Evolutionary conservation across 1,140 invertebrate genomes (phyloP).

Genomic region (Microplitis demolitor): DNA sequence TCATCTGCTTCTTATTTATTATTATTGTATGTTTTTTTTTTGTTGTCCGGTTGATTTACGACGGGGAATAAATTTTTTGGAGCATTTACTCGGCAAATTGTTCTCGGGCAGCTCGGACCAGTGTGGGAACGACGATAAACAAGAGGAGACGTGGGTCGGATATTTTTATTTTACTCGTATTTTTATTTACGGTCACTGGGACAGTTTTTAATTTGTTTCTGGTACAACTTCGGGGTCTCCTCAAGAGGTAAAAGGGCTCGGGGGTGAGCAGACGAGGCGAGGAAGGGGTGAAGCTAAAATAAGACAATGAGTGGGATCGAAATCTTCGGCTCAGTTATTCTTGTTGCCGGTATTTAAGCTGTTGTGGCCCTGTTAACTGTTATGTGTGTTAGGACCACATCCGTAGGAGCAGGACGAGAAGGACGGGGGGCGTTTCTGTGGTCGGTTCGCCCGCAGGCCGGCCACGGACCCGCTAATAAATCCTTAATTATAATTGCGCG

Average conservation of each 20-base stretch:
- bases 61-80: no score
- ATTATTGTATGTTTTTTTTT: no score
- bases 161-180: conserved; percentile 26
- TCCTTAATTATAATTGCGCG: conserved; percentile 64
- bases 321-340: conserved; percentile 32
- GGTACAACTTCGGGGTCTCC: no score
- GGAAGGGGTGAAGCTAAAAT: neutral
- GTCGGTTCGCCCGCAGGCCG: conserved; percentile 41
- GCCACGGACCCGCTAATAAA: conserved; percentile 56
- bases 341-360: conserved; percentile 48
- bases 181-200: conserved; percentile 62
- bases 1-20: no score
- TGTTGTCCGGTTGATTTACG: no score
- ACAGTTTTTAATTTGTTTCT: conserved; percentile 64
- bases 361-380: conserved; percentile 60
- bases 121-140: no score
- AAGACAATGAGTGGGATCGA: conserved; percentile 21
- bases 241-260: conserved; percentile 10
- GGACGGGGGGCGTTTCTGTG: conserved; percentile 59
- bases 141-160: no score
- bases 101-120: no score
- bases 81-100: no score
- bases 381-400: conserved; percentile 38
- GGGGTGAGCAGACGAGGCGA: conserved; percentile 10
- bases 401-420: conserved; percentile 30